Conservation (phyloP, 2,888 invertebrate genomes). For the Acronicta alni region DNA sequence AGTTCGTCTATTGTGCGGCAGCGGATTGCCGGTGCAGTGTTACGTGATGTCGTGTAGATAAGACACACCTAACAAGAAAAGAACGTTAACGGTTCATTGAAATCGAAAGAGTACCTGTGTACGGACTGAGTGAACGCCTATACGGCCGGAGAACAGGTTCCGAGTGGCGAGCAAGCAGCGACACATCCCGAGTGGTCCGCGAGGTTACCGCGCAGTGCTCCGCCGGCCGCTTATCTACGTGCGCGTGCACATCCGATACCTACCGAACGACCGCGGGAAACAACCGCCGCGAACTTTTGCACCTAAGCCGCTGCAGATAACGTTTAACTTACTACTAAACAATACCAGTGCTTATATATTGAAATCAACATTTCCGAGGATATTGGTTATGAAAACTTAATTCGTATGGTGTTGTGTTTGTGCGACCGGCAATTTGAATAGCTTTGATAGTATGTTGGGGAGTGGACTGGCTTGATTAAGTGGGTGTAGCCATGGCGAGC, state of each 20-base stretch:
- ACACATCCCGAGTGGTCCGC: slow-evolving; percentile 79
- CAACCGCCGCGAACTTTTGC: slow-evolving; percentile 66
- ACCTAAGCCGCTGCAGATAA: slow-evolving; percentile 53
- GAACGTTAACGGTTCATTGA: slow-evolving; percentile 88
- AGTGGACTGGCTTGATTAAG: slow-evolving; percentile 69
- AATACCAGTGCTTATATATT: slow-evolving; percentile 48
- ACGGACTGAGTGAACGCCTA: slow-evolving; percentile 74
- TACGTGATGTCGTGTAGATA: slow-evolving; percentile 79
- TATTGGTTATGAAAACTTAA: slow-evolving; percentile 47
- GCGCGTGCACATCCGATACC: slow-evolving; percentile 73
- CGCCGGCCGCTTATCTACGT: slow-evolving; percentile 79
- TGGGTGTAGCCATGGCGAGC: slow-evolving; percentile 89
- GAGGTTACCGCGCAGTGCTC: slow-evolving; percentile 81
- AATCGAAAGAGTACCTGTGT: slow-evolving; percentile 79
- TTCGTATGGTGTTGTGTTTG: slow-evolving; percentile 74
- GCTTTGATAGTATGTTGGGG: slow-evolving; percentile 69
- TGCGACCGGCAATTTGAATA: slow-evolving; percentile 62
- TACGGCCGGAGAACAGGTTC: slow-evolving; percentile 81
- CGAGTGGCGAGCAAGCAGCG: slow-evolving; percentile 64
- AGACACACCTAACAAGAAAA: slow-evolving; percentile 76
- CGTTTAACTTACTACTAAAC: slow-evolving; percentile 62
- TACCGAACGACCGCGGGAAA: slow-evolving; percentile 59
- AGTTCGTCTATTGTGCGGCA: slow-evolving; percentile 50
- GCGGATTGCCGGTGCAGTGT: slow-evolving; percentile 64
- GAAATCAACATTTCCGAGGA: slow-evolving; percentile 32